A percentile compares a stretch with the other conserved stretches of the same genome.
phyloP scores from a whole-genome alignment of 2,888 invertebrate genomes.

The Drosophila robusta region DNA sequence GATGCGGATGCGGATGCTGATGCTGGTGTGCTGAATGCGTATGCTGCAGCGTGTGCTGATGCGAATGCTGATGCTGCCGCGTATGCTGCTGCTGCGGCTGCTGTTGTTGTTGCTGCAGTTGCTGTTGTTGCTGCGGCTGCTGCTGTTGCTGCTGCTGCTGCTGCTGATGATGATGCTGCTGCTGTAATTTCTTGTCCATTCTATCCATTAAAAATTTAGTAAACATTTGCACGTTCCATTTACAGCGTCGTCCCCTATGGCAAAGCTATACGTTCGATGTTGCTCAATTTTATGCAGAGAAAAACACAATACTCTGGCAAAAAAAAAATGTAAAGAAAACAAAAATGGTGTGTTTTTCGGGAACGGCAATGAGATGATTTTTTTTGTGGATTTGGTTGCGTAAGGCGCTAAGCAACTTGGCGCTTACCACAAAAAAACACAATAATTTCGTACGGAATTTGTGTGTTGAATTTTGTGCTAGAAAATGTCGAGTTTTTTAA shows the following conservation, averaged over 20 bases:
- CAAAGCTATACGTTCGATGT: constrained; percentile 6
- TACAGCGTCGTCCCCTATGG: constrained; percentile 26
- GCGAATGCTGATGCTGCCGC: constrained; percentile 13
- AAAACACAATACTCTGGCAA: neutral
- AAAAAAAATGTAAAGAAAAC: too few species aligned
- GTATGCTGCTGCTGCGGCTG: constrained; percentile 18
- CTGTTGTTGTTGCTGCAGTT: neutral
- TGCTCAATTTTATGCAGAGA: neutral
- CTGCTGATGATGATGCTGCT: constrained; percentile 23
- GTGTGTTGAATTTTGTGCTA: constrained; percentile 68
- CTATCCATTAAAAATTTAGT: constrained; percentile 49
- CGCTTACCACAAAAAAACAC: constrained; percentile 62
- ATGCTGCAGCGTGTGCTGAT: constrained; percentile 19
- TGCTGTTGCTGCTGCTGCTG: constrained; percentile 11
- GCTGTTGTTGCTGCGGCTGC: constrained; percentile 7
- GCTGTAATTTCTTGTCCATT: constrained; percentile 64
- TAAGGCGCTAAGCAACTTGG: constrained; percentile 42
- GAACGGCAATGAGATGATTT: constrained; percentile 23
- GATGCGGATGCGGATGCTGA: constrained; percentile 1
- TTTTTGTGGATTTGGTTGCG: constrained; percentile 31
- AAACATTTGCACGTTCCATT: constrained; percentile 59
- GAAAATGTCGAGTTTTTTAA: constrained; percentile 54
- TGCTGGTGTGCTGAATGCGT: constrained; percentile 14
- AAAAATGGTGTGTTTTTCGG: neutral
- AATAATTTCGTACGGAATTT: constrained; percentile 70